A percentile compares a stretch with the other conserved stretches of the same genome.
Evolutionary conservation across 2,113 vertebrate genomes (phyloP).

Genomic region (Caretta caretta): DNA sequence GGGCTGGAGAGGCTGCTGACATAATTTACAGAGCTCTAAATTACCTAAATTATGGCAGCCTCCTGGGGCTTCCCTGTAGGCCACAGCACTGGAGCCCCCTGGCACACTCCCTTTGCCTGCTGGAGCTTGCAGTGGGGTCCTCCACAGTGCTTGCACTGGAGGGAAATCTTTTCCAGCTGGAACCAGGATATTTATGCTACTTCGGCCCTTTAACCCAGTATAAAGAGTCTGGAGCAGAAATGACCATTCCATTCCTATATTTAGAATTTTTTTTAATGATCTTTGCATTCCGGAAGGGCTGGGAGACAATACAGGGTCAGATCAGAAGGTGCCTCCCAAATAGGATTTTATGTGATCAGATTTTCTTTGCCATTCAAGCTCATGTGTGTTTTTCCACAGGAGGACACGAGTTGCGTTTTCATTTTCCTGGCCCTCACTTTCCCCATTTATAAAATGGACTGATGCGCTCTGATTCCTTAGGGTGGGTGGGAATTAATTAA

Average conservation of each 20-base stretch:
- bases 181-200: background rate
- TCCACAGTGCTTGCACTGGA: too few relatives aligned
- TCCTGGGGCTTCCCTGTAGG: background rate
- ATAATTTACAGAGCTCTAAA: background rate
- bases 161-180: background rate
- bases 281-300: background rate
- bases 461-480: background rate
- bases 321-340: background rate
- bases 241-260: too few relatives aligned
- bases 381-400: background rate
- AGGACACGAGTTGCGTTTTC: background rate
- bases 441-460: background rate
- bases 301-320: background rate
- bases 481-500: background rate
- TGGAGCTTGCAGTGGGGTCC: background rate
- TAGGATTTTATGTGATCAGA: too few relatives aligned
- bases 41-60: background rate
- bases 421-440: background rate
- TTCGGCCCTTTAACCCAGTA: background rate
- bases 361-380: background rate
- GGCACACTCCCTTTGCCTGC: too few relatives aligned
- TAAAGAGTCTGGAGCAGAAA: background rate
- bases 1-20: background rate
- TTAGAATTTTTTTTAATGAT: background rate
- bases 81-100: background rate